A percentile compares a stretch with the other conserved stretches of the same genome.
These are phyloP conservation scores for Drusus annulatus DNA, from an alignment of 1,140 invertebrate genomes.

Conservation along the genomic window DNA sequence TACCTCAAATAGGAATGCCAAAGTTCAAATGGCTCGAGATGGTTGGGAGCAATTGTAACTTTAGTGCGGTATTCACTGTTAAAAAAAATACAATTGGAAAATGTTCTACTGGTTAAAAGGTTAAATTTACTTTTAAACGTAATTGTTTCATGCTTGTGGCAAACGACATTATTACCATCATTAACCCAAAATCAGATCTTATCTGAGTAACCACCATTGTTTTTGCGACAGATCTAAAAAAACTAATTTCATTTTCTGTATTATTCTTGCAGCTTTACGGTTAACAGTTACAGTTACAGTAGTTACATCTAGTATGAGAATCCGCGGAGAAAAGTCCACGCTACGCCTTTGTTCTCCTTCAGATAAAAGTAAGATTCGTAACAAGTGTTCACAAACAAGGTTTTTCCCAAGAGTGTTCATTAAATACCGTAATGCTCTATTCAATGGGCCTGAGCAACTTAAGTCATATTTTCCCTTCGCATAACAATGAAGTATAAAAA, in stretches of 20 bases:
- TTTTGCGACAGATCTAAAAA: neutral
- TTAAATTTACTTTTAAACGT: no score
- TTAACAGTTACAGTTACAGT: slow-evolving; percentile 9
- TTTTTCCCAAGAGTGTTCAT: slow-evolving; percentile 45
- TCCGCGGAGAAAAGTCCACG: neutral
- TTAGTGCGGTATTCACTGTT: no score
- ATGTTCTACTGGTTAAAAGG: no score
- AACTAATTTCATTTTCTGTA: slow-evolving; percentile 18
- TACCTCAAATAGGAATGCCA: no score
- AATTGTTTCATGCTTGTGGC: no score
- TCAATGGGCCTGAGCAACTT: slow-evolving; percentile 13
- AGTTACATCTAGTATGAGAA: slow-evolving; percentile 6
- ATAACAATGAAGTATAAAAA: slow-evolving; percentile 16
- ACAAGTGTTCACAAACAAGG: slow-evolving; percentile 39
- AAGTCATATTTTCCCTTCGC: neutral
- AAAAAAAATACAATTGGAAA: no score
- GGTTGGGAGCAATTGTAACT: no score
- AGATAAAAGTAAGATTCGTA: slow-evolving; percentile 22
- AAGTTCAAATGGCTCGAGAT: no score
- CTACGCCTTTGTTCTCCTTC: neutral
- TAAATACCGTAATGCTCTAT: slow-evolving; percentile 50
- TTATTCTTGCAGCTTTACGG: slow-evolving; percentile 23
- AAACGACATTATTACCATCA: neutral
- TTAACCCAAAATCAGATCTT: neutral
- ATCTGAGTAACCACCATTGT: slow-evolving; percentile 6